phyloP scores from a whole-genome alignment of 2,888 invertebrate species.

The Polyommatus iphigenia region DNA sequence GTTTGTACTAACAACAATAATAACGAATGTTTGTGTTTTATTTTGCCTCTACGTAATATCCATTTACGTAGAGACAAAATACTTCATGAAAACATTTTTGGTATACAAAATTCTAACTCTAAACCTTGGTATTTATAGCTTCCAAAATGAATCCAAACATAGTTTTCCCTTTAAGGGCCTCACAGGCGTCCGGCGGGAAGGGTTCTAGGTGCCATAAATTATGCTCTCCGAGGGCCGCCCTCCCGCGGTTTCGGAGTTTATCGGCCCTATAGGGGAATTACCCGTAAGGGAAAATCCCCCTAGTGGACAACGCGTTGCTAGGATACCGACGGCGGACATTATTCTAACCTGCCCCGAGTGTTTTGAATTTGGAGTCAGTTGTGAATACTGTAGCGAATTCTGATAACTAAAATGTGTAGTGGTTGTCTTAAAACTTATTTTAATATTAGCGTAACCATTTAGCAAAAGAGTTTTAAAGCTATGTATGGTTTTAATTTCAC shows the following conservation, averaged over 20 bases:
- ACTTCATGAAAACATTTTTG: not conserved
- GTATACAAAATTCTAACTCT: not conserved
- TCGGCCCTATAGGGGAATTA: constrained; percentile 61
- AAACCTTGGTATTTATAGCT: not conserved
- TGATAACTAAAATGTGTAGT: too few species aligned
- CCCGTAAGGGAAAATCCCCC: constrained; percentile 39
- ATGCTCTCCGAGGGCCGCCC: constrained; percentile 67
- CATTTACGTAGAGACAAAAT: too few species aligned
- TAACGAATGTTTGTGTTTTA: too few species aligned
- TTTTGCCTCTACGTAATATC: too few species aligned
- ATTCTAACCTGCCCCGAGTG: constrained; percentile 23
- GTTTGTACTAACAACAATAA: too few species aligned
- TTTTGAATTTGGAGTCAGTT: constrained; percentile 10
- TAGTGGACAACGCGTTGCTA: constrained; percentile 44
- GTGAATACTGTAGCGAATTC: not conserved
- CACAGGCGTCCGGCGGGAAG: constrained; percentile 52
- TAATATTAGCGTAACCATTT: too few species aligned
- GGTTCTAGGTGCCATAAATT: constrained; percentile 75
- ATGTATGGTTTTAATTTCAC: too few species aligned
- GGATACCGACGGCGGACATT: constrained; percentile 42
- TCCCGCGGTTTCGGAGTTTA: constrained; percentile 72
- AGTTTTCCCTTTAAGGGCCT: not conserved
- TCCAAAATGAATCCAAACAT: not conserved
- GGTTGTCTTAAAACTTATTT: too few species aligned
- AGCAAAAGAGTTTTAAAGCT: too few species aligned